Evolutionary conservation across 2,888 invertebrate genomes (phyloP).

Genomic region (Amiota mariae): DNA sequence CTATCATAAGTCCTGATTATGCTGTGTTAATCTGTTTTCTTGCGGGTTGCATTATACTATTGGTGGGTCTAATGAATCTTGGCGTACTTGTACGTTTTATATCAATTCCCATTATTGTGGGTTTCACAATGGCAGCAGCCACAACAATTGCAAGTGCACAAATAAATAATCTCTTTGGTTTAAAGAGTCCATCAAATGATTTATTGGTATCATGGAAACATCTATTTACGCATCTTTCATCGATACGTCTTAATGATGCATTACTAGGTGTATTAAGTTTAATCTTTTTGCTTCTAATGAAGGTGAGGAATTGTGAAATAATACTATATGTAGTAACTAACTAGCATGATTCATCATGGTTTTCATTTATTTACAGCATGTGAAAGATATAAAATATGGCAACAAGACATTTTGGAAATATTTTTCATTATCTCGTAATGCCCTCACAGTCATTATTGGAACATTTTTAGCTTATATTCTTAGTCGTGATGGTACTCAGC

Average conservation of each 20-base stretch:
- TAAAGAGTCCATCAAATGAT: slow-evolving; percentile 76
- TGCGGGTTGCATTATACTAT: slow-evolving; percentile 81
- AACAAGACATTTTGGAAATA: slow-evolving; percentile 68
- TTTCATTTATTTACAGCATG: slow-evolving; percentile 71
- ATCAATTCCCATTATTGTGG: slow-evolving; percentile 88
- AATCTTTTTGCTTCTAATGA: slow-evolving; percentile 77
- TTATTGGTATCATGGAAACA: slow-evolving; percentile 79
- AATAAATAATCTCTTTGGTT: slow-evolving; percentile 82
- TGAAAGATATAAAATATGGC: slow-evolving; percentile 73
- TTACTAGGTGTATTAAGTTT: slow-evolving; percentile 81
- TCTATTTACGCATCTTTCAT: slow-evolving; percentile 78
- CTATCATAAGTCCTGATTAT: slow-evolving; percentile 79
- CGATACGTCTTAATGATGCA: slow-evolving; percentile 79
- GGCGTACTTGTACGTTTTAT: slow-evolving; percentile 90
- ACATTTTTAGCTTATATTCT: slow-evolving; percentile 79
- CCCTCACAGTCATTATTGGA: slow-evolving; percentile 83
- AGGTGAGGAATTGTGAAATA: slow-evolving; percentile 73
- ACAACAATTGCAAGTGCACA: slow-evolving; percentile 88
- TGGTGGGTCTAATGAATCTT: slow-evolving; percentile 84
- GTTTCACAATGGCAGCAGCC: slow-evolving; percentile 90
- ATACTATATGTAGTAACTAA: no score
- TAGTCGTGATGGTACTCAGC: slow-evolving; percentile 74
- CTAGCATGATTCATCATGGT: not conserved
- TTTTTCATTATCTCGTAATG: slow-evolving; percentile 83
- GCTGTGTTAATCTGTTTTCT: slow-evolving; percentile 84